Evolutionary conservation across 64 coral and sea anemone genomes (phyloP), one percentile per base, ranked within the genome.

Genomic region (Trachythela sp.): DNA sequence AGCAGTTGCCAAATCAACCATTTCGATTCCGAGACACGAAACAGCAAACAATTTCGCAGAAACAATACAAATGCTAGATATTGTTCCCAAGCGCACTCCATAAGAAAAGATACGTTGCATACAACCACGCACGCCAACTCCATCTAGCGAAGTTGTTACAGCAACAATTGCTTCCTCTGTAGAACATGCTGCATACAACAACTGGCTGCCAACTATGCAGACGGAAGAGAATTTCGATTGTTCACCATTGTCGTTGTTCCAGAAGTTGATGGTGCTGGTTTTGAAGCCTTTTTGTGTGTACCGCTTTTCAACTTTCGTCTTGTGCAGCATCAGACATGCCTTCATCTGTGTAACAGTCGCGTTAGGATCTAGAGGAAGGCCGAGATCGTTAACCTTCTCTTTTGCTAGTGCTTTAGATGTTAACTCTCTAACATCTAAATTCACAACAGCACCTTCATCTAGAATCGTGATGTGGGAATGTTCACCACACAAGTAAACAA

Each of bases 101-200:
- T 80, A 80, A 13, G 33, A 80, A 80, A 80, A 80, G 75, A 80
- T 18, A 37, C 75, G 15, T 26, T 80, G 75, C 3, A 80, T 80
- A 37, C 83, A 32, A 50, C 89, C 89, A 70, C 85, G 84, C 80
- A 85, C 32, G n/a, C 37, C 29, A 70, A 90, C 42, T 85, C 84
- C 35, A 91, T 71, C 84, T 39, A 85, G 41, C 48, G 89, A 91
- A 31, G 89, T 91, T 91, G 52, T 86, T 70, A 91, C 83, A 77
- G 89, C 89, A 91, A 91, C 89, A 91, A 91, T 91, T 43, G 33
- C 89, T 60, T 48, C 85, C 54, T 91, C 89, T 86, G 84, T 91
- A 48, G 24, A 85, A 91, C 89, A 85, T n/a, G 89, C 83, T 86
- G 89, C 83, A 64, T 91, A 86, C 89, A 91, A 91, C 83, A 86